Evolutionary conservation across 2,888 invertebrate species (phyloP), one percentile per base, ranked within the genome.

Genomic region (Agrotis exclamationis): DNA sequence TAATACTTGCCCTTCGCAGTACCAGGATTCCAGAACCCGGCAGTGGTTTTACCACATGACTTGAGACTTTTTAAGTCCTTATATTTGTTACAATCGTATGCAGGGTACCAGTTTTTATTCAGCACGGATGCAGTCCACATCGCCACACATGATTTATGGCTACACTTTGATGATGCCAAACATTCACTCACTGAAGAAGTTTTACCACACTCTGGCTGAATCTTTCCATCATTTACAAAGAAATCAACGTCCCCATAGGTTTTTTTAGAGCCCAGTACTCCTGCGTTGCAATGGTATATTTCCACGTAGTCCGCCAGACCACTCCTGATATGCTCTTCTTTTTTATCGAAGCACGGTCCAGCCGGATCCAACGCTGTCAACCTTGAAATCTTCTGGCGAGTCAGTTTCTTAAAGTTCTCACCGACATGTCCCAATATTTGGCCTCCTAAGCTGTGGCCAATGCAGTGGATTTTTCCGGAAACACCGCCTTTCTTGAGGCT

Each of bases 211-310:
- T 96, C 94, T 0, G 97, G 97, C 84, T 97, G 97, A 0, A 93
- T 88, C 18, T 88, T 88, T 0, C 97, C 97, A 24, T 96, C 97
- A 84, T 97, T 97, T 1, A 96, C 94, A 80, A 96, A 97, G 87
- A 97, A 97, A 86, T 97, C 97, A 7, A 96, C 90, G 67, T 97
- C 96, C 1, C 96, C 97, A 33, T 97, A 85, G 1, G 96, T 94
- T 65, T 93, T 93, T 0, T 93, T 91, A 1, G 96, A 94, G 3
- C 96, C 97, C 2, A 96, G 85, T 0, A 91, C 92, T 18, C 97
- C 97, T 67, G 96, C 96, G 78, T 97, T 97, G 47, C 97, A 97
- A 84, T 97, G 97, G 76, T 97, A 95, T 0, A 96, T 95, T 86
- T 97, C 97, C 0, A 97, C 97, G 83, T 97, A 96, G 0, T 94